A percentile compares a stretch with the other conserved stretches of the same genome.
Evolutionary conservation across 2,797 vertebrate species (phyloP).

Genomic region (Momotus momota): DNA sequence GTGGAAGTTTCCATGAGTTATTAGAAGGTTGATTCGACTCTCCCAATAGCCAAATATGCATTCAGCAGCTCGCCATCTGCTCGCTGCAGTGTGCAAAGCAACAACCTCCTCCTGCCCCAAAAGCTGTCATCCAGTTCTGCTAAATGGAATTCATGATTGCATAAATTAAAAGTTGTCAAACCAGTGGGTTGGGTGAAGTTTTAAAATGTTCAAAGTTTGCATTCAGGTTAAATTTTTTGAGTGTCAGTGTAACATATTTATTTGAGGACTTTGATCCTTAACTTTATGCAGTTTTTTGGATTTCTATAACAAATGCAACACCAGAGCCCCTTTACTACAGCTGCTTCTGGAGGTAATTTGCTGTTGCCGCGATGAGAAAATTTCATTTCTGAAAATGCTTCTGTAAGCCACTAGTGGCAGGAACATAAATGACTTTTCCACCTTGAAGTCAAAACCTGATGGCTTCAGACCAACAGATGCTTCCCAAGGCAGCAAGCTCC

Average conservation of each 20-base stretch:
- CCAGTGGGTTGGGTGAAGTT: neutral
- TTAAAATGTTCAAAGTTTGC: neutral
- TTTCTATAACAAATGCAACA: neutral
- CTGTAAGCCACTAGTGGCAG: neutral
- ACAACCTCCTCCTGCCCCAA: neutral
- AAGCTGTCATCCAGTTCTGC: neutral
- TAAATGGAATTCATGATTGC: neutral
- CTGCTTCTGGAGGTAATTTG: neutral
- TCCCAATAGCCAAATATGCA: neutral
- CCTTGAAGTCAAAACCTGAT: neutral
- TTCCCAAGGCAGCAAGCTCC: neutral
- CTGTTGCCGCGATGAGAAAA: neutral
- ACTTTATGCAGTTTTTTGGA: fast-evolving
- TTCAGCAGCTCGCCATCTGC: neutral
- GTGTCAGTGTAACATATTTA: neutral
- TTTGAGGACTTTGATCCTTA: neutral
- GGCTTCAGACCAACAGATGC: neutral
- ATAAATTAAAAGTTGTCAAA: neutral
- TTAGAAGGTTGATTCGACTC: neutral
- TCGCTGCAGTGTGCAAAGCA: neutral
- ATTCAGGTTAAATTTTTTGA: neutral
- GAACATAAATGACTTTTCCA: slow-evolving; percentile 7
- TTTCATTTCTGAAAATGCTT: slow-evolving; percentile 8
- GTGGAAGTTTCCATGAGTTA: neutral
- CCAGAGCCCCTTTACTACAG: neutral